Evolutionary conservation across 2,797 vertebrate genomes (phyloP).

Genomic region (Siniperca undulata): DNA sequence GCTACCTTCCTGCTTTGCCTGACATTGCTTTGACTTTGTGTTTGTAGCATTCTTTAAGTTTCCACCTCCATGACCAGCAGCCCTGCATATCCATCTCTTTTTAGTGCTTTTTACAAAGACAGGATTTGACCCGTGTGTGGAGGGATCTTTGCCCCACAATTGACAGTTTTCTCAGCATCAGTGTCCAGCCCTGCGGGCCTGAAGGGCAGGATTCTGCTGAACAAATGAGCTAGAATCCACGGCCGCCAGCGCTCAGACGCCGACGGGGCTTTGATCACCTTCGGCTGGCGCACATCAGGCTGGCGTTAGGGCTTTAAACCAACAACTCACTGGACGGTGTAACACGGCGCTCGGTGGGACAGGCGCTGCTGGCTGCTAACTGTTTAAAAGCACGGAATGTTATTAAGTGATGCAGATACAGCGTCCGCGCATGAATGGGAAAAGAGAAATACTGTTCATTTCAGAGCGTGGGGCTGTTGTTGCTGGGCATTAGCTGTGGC

Average conservation of each 20-base stretch:
- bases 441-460: slow-evolving; percentile 99
- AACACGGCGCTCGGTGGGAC: slow-evolving; percentile 83
- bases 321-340: slow-evolving; percentile 90
- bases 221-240: slow-evolving; percentile 91
- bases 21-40: slow-evolving; percentile 76
- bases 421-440: slow-evolving; percentile 90
- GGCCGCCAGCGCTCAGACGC: slow-evolving; percentile 88
- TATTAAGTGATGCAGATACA: slow-evolving; percentile 95
- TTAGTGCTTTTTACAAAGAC: slow-evolving; percentile 78
- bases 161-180: slow-evolving; percentile 92
- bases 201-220: slow-evolving; percentile 89
- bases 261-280: slow-evolving; percentile 95
- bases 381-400: slow-evolving; percentile 95
- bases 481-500: slow-evolving; percentile 91
- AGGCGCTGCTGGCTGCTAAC: slow-evolving; percentile 83
- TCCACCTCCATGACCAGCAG: slow-evolving; percentile 81
- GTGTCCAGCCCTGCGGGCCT: slow-evolving; percentile 86
- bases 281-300: slow-evolving; percentile 95
- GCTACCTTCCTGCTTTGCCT: slow-evolving; percentile 60
- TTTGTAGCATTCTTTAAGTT: slow-evolving; percentile 81
- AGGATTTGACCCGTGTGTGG: slow-evolving; percentile 84
- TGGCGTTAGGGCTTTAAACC: slow-evolving; percentile 97
- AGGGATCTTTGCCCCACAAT: slow-evolving; percentile 86
- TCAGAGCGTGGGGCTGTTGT: slow-evolving; percentile 91
- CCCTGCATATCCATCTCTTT: slow-evolving; percentile 75